These are phyloP conservation scores for Syngnathus scovelli DNA, from an alignment of 2,113 vertebrate genomes.

Conservation along the genomic window DNA sequence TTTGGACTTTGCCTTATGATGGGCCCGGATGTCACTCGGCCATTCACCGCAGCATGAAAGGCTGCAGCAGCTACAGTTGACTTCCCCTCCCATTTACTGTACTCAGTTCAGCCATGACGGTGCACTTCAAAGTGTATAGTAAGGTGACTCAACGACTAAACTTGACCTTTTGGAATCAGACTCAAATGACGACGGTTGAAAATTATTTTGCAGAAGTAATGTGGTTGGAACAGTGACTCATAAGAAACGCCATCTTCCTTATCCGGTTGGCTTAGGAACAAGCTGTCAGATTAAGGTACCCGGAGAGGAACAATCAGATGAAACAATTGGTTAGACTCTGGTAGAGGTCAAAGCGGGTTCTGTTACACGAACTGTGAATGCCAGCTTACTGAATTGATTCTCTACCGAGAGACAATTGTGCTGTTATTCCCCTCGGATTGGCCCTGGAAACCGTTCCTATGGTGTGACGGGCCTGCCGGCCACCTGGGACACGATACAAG, in stretches of 20 bases:
- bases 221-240: background rate
- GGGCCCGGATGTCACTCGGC: conserved; percentile 14
- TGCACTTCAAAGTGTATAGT: background rate
- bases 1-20: conserved; percentile 45
- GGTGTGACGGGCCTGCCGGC: conserved; percentile 38
- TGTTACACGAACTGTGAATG: conserved; percentile 51
- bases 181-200: conserved; percentile 3
- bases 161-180: background rate
- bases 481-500: conserved; percentile 46
- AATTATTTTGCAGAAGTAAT: background rate
- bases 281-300: conserved; percentile 30
- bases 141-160: no score
- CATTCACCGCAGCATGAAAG: background rate
- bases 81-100: background rate
- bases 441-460: conserved; percentile 53
- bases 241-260: background rate
- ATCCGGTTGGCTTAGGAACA: conserved; percentile 34
- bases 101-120: background rate
- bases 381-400: conserved; percentile 51
- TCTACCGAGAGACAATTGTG: conserved; percentile 45
- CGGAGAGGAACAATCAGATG: conserved; percentile 41
- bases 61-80: background rate
- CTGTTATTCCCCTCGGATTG: conserved; percentile 47
- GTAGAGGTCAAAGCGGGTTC: conserved; percentile 41
- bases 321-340: conserved; percentile 37